Percentiles rank a stretch among this genome's conserved stretches.
Conservation (phyloP, 2,888 invertebrate species). For the Pocota personata region DNA sequence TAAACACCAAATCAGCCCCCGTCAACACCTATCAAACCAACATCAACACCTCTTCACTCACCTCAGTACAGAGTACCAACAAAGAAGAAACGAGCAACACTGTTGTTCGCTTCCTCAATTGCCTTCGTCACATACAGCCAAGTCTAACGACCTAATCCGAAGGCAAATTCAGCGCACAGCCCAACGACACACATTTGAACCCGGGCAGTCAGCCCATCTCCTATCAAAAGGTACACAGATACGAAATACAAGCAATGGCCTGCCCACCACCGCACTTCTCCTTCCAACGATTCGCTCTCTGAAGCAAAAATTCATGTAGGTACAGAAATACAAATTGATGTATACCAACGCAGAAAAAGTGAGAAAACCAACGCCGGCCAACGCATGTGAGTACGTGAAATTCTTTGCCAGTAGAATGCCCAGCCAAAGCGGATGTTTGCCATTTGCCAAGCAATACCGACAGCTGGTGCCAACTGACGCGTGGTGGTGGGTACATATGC, state of each 20-base stretch:
- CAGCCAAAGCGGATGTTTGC: conserved; percentile 62
- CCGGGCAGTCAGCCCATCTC: background rate
- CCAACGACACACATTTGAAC: conserved; percentile 3
- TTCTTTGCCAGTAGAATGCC: conserved; percentile 52
- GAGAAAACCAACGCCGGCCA: background rate
- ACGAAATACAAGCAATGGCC: background rate
- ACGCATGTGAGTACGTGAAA: conserved; percentile 64
- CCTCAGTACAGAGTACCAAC: background rate
- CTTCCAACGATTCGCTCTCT: conserved; percentile 8
- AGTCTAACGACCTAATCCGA: conserved; percentile 52
- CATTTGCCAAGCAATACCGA: conserved; percentile 28
- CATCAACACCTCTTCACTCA: background rate
- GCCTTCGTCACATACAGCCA: conserved; percentile 32
- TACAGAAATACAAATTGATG: conserved; percentile 28
- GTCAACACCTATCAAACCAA: conserved; percentile 28
- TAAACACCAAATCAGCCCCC: background rate
- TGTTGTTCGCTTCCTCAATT: conserved; percentile 9
- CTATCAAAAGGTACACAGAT: conserved; percentile 10
- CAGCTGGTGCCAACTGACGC: conserved; percentile 2
- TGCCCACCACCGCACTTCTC: background rate
- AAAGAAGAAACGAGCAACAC: conserved; percentile 5
- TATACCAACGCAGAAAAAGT: conserved; percentile 17
- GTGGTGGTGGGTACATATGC: conserved; percentile 24
- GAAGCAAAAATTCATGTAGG: conserved; percentile 22
- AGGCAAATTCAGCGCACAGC: conserved; percentile 53